A percentile compares a stretch with the other conserved stretches of the same genome.
These are phyloP conservation scores for Microcebus murinus DNA, from an alignment of 2,113 vertebrate species.

Conservation along the genomic window DNA sequence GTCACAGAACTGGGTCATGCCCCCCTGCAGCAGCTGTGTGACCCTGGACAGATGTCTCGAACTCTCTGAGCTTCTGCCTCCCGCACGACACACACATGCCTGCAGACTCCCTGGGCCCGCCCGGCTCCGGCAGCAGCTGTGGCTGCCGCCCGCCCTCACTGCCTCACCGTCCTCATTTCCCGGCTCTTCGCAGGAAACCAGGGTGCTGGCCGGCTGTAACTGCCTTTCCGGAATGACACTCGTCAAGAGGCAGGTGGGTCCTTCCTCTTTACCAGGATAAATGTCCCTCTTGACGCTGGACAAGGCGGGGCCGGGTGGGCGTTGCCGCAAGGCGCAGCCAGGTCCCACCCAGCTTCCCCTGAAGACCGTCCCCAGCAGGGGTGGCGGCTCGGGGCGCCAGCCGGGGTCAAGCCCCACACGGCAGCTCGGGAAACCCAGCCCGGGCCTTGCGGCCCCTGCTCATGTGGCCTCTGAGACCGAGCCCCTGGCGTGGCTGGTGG, in stretches of 20 bases:
- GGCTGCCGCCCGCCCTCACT: accelerated
- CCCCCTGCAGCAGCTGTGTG: neutral
- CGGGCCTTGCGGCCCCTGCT: neutral
- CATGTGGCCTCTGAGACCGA: accelerated
- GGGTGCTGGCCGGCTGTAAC: neutral
- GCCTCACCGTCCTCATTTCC: neutral
- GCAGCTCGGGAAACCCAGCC: neutral
- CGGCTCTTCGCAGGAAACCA: neutral
- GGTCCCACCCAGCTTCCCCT: neutral
- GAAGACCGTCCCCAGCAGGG: neutral
- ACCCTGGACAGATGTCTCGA: neutral
- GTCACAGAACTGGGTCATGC: accelerated
- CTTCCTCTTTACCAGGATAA: constrained; percentile 26
- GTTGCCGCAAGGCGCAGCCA: neutral
- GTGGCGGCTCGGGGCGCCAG: neutral
- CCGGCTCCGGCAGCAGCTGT: neutral
- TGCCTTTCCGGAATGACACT: neutral
- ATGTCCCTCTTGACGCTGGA: accelerated
- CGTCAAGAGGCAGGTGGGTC: constrained; percentile 46
- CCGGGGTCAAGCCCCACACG: accelerated
- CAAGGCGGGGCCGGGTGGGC: neutral
- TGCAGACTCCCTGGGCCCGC: accelerated
- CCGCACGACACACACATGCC: accelerated
- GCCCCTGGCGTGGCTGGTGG: neutral
- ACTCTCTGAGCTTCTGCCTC: neutral